Evolutionary conservation across 2,113 vertebrate genomes (phyloP).

Genomic region (Origma solitaria): DNA sequence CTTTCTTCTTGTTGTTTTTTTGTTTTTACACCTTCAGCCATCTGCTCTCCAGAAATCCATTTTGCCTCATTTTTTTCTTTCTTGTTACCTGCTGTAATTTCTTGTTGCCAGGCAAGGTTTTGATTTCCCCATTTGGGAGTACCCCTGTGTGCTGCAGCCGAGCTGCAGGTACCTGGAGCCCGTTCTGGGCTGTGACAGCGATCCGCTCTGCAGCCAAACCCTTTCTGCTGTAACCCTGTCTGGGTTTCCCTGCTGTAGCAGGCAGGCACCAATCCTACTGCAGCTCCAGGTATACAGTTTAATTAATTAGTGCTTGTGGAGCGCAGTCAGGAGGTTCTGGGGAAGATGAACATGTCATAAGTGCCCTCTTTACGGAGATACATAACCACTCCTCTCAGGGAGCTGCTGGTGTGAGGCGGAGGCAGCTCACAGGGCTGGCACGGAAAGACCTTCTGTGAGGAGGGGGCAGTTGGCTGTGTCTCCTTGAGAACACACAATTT

Average conservation of each 20-base stretch:
- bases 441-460: neutral
- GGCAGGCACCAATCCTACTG: neutral
- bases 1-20: neutral
- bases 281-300: neutral
- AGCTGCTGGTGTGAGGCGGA: neutral
- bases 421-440: neutral
- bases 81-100: conserved; percentile 10
- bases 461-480: rapidly evolving
- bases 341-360: neutral
- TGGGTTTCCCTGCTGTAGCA: neutral
- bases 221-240: neutral
- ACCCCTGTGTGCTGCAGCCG: rapidly evolving
- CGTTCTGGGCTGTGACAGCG: neutral
- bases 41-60: conserved; percentile 23
- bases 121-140: neutral
- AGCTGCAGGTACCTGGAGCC: neutral
- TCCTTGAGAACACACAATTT: neutral
- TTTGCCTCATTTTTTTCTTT: neutral
- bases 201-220: neutral
- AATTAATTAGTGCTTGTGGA: conserved; percentile 52
- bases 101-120: neutral
- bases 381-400: neutral
- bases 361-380: neutral
- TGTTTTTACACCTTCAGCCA: conserved; percentile 39
- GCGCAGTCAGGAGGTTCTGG: neutral